Conservation (phyloP, 1,140 invertebrate genomes). For the Ips nitidus region DNA sequence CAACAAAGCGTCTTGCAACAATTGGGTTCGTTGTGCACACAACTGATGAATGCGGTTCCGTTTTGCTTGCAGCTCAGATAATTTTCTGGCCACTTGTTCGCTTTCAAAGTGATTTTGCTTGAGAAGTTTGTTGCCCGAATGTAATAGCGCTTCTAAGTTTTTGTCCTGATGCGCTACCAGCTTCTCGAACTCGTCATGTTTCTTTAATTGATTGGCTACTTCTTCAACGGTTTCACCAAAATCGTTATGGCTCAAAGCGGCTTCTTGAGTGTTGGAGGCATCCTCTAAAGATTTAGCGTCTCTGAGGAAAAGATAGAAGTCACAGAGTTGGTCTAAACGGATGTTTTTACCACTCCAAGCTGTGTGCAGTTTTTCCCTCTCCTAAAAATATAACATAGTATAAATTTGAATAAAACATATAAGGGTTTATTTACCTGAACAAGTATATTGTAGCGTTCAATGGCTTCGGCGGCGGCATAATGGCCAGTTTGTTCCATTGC, state of each 20-base stretch:
- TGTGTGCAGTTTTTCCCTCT: slow-evolving; percentile 74
- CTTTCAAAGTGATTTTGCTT: slow-evolving; percentile 94
- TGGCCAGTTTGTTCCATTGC: slow-evolving; percentile 83
- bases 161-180: slow-evolving; percentile 82
- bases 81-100: slow-evolving; percentile 72
- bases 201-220: slow-evolving; percentile 82
- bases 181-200: slow-evolving; percentile 90
- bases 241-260: slow-evolving; percentile 58
- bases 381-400: slow-evolving; percentile 42
- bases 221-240: slow-evolving; percentile 75
- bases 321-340: slow-evolving; percentile 90
- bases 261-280: slow-evolving; percentile 85
- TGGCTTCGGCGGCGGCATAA: slow-evolving; percentile 76
- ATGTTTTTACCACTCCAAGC: slow-evolving; percentile 90
- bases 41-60: slow-evolving; percentile 70
- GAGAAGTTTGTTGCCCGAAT: slow-evolving; percentile 88
- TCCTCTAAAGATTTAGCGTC: slow-evolving; percentile 94
- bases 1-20: slow-evolving; percentile 77
- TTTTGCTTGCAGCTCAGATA: slow-evolving; percentile 71
- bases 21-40: slow-evolving; percentile 62
- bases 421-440: slow-evolving; percentile 54
- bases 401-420: too few relatives aligned
- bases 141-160: slow-evolving; percentile 74
- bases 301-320: slow-evolving; percentile 91
- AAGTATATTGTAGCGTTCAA: slow-evolving; percentile 74